Base-by-base conservation (phyloP, 2,113 vertebrate species). In the Charadrius vociferus region DNA sequence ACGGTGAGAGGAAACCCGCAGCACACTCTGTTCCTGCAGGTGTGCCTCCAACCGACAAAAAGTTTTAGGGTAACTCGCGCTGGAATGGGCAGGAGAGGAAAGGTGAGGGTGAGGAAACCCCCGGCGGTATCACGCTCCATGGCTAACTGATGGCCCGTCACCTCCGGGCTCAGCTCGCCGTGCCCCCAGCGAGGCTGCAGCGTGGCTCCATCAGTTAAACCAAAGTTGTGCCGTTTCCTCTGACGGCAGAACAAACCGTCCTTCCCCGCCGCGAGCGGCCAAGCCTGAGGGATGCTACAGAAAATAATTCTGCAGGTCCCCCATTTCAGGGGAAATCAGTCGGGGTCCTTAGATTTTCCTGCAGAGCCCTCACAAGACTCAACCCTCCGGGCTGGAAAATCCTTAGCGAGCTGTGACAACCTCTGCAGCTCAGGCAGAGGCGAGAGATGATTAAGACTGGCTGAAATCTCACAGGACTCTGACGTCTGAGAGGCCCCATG, bases 391-490 rank as follows among this genome's bases (percentile, higher is more conserved):
- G 92, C 71, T 96, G 92, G 92, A 96, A 97, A 94, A 94, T 85
- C 93, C 96, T 77, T n/a, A 67, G 85, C 14, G 18, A 30, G 78
- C 90, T 72, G 73, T 85, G 86, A 95, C 96, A 97, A 90, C 93
- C 96, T 91, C 96, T 90, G 90, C 87, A 93, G 95, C 85, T 95
- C 93, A 93, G 92, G 93, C 93, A 90, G 79, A 95, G 90, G 90
- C 34, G 27, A 93, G 87, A 95, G 96, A 96, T 96, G 96, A 97
- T 95, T 96, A 96, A 96, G 96, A 90, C 95, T 88, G 93, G 90
- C 74, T 95, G 87, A 94, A 95, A 96, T 88, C 93, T 96, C 96
- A n/a, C 81, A 96, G 93, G 92, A 95, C 88, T 86, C 86, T 41
- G 72, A 92, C 24, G 85, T 90, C 75, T 41, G 88, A 90, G 94